Evolutionary conservation across 1,140 invertebrate genomes (phyloP).

Genomic region (Rhyacophila brunnea): DNA sequence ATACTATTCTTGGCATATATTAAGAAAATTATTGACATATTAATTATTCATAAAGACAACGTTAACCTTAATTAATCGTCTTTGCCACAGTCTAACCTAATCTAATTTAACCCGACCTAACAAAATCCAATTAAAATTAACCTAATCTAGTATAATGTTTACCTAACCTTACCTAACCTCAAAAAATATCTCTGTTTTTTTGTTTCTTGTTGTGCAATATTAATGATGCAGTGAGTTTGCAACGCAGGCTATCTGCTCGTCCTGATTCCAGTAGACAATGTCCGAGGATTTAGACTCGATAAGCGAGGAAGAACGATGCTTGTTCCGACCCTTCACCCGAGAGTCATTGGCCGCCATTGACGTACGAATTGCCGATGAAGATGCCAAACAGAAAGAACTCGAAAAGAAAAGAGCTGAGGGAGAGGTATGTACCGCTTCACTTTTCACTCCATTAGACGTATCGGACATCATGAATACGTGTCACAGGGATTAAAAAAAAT

Average conservation of each 20-base stretch:
- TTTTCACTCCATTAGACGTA: too few relatives aligned
- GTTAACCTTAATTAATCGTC: too few relatives aligned
- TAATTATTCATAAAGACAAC: too few relatives aligned
- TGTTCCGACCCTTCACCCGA: slow-evolving; percentile 97
- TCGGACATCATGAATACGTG: too few relatives aligned
- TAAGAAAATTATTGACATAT: too few relatives aligned
- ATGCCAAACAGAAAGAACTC: slow-evolving; percentile 93
- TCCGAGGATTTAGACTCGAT: slow-evolving; percentile 86
- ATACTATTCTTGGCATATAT: too few relatives aligned
- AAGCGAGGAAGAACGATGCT: slow-evolving; percentile 89
- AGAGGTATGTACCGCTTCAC: slow-evolving; percentile 66
- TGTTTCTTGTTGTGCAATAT: too few relatives aligned
- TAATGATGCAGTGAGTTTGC: not conserved
- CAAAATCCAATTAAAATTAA: too few relatives aligned
- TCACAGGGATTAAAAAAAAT: too few relatives aligned
- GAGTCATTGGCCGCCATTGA: slow-evolving; percentile 93
- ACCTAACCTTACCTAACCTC: not conserved
- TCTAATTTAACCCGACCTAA: not conserved
- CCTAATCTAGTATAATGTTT: too few relatives aligned
- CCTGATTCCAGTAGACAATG: slow-evolving; percentile 68
- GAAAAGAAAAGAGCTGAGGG: slow-evolving; percentile 93
- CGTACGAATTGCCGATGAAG: slow-evolving; percentile 88
- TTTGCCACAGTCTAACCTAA: too few relatives aligned
- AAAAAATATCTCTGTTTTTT: too few relatives aligned
- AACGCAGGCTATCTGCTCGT: slow-evolving; percentile 53